Percentiles rank a stretch among this genome's conserved stretches.
Conservation (phyloP, 2,113 vertebrate species). For the Vanacampus margaritifer region DNA sequence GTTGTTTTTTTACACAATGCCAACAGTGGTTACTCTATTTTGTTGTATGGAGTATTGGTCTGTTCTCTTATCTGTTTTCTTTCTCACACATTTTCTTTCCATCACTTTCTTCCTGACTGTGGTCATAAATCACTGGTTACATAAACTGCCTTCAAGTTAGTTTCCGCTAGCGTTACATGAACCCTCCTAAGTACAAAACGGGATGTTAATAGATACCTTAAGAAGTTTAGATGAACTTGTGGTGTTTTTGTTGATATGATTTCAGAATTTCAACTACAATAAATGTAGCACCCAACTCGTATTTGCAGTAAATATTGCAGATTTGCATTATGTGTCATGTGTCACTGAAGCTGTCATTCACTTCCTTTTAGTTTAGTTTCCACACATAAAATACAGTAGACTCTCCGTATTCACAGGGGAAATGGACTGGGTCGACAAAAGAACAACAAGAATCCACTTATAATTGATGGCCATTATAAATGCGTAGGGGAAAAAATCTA, state of each 20-base stretch:
- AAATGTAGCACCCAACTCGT: not conserved
- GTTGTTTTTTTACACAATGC: not conserved
- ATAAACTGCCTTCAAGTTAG: conserved; percentile 61
- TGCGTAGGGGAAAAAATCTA: no score
- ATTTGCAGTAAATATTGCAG: not conserved
- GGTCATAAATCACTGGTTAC: conserved; percentile 61
- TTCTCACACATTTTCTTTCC: conserved; percentile 19
- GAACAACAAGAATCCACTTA: no score
- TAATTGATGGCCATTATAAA: no score
- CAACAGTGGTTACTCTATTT: not conserved
- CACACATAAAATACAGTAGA: no score
- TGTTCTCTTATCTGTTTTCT: conserved; percentile 21
- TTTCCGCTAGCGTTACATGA: conserved; percentile 57
- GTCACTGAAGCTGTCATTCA: not conserved
- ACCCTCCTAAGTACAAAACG: conserved; percentile 42
- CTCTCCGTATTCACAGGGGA: no score
- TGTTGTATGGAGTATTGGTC: conserved; percentile 10
- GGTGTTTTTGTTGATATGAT: not conserved
- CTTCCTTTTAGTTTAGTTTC: no score
- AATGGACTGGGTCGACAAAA: no score
- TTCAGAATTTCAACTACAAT: not conserved
- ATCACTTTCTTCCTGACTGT: conserved; percentile 13
- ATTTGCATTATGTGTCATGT: not conserved
- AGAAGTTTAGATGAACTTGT: conserved; percentile 18
- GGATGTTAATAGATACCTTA: conserved; percentile 48